A percentile compares a stretch with the other conserved stretches of the same genome.
Conservation (phyloP, 2,113 vertebrate species). For the Agapornis roseicollis region DNA sequence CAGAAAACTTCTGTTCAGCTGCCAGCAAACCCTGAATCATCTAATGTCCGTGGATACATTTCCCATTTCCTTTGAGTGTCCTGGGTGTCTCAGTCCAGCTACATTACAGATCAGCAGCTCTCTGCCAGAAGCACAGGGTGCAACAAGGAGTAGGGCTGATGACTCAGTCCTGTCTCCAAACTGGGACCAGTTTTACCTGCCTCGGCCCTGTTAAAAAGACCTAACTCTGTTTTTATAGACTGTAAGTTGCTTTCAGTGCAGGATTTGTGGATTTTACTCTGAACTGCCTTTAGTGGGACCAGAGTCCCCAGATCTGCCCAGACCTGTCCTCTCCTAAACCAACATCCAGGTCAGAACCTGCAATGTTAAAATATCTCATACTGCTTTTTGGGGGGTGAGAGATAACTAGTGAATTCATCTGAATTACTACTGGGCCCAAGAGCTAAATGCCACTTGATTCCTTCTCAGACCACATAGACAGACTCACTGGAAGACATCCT, state of each 20-base stretch:
- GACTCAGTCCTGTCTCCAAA: constrained; percentile 17
- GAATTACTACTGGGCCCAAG: neutral
- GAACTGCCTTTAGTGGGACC: neutral
- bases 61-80: constrained; percentile 30
- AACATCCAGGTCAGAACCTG: neutral
- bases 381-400: neutral
- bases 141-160: neutral
- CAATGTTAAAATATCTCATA: neutral
- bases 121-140: neutral
- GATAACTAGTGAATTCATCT: neutral
- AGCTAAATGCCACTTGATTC: neutral
- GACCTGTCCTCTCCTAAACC: neutral
- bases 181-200: constrained; percentile 44
- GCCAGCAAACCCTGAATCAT: constrained; percentile 57
- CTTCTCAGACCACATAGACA: neutral
- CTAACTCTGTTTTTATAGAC: neutral
- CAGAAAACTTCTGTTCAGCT: constrained; percentile 52
- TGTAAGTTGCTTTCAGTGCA: neutral
- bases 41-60: constrained; percentile 15
- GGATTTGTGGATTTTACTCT: neutral
- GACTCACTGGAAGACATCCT: neutral
- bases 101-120: neutral
- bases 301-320: neutral
- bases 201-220: neutral
- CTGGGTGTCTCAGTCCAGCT: neutral